Evolutionary conservation across 2,113 vertebrate species (phyloP).

Genomic region (Gymnobelideus leadbeateri): DNA sequence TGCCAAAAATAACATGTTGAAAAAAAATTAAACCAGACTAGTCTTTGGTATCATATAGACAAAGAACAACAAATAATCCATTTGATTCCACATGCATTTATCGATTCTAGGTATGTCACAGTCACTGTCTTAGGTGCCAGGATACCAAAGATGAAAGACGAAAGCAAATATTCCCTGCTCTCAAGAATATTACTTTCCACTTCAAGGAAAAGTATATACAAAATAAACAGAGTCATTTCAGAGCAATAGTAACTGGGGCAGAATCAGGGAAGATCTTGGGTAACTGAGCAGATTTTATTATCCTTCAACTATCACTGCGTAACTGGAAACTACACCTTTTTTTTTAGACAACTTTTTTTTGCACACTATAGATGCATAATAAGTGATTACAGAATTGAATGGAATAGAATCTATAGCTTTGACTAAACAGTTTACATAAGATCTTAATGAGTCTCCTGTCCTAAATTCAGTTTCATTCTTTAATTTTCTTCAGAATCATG

Average conservation of each 20-base stretch:
- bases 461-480: slow-evolving; percentile 10
- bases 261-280: background rate
- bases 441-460: slow-evolving; percentile 8
- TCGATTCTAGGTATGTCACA: background rate
- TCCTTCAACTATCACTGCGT: background rate
- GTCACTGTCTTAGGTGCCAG: background rate
- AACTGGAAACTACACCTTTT: background rate
- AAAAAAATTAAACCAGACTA: background rate
- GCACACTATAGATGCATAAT: background rate
- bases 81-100: background rate
- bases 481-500: background rate
- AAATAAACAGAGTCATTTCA: background rate
- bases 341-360: background rate
- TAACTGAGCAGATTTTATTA: background rate
- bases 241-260: background rate
- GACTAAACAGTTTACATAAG: background rate
- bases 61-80: background rate
- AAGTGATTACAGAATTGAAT: background rate
- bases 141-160: background rate
- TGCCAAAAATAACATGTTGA: background rate
- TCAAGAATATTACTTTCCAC: background rate
- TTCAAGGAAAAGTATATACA: background rate
- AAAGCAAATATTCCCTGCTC: background rate
- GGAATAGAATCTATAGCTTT: background rate
- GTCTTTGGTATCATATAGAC: background rate